Conservation (phyloP, 2,888 invertebrate species). For the Trisateles emortualis region DNA sequence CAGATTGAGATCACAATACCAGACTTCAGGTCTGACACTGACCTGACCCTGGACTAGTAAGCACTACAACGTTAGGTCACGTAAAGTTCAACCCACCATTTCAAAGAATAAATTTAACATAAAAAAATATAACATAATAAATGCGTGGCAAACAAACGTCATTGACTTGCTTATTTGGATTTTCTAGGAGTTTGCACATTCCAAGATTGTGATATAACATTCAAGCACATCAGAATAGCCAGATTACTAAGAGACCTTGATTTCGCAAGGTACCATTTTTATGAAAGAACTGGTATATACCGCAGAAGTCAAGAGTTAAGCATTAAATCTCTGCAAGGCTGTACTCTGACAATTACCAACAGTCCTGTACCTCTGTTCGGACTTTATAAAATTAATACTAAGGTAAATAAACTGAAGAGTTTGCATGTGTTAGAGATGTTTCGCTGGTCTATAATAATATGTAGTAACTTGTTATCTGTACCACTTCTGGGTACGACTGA, state of each 20-base stretch:
- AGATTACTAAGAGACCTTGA: constrained; percentile 74
- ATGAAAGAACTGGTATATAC: constrained; percentile 72
- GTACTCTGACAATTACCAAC: constrained; percentile 61
- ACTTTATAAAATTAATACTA: constrained; percentile 73
- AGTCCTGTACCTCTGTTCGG: constrained; percentile 67
- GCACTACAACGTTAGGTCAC: no score
- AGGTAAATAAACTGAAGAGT: constrained; percentile 55
- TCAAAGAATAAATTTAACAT: no score
- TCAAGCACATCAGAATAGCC: constrained; percentile 63
- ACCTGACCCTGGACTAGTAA: no score
- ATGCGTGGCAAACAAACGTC: not conserved
- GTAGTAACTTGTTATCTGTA: no score
- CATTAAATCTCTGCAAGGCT: constrained; percentile 73
- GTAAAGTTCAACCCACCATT: not conserved
- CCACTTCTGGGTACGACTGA: no score
- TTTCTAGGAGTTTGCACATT: constrained; percentile 72
- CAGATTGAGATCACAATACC: no score
- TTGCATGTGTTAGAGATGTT: no score
- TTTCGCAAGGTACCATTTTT: constrained; percentile 76
- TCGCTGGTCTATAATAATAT: no score
- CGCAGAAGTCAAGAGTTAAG: constrained; percentile 54
- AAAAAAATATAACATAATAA: not conserved
- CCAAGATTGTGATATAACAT: constrained; percentile 70
- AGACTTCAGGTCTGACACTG: no score
- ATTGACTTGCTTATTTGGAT: not conserved